Evolutionary conservation across 2,888 invertebrate genomes (phyloP).

Genomic region (Myopa tessellatipennis): DNA sequence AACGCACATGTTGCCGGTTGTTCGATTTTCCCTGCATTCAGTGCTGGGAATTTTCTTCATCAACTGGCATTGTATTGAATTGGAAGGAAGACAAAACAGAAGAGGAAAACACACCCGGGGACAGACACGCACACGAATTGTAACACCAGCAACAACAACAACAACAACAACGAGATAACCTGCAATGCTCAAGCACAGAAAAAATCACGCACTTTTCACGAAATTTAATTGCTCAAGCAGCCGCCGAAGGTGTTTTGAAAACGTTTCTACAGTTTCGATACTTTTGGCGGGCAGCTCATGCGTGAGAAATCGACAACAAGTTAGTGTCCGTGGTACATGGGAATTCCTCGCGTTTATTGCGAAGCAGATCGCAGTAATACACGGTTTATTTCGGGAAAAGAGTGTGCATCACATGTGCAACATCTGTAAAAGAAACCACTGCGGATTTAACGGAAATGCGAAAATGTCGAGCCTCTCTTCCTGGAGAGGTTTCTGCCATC

Average conservation of each 20-base stretch:
- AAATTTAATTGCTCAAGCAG: neutral
- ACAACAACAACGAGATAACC: neutral
- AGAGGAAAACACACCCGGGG: neutral
- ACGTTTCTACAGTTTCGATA: neutral
- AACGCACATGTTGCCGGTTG: conserved; percentile 19
- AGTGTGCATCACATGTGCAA: neutral
- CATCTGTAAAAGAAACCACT: neutral
- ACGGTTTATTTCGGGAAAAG: neutral
- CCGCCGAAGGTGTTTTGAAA: too few relatives aligned
- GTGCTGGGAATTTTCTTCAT: conserved; percentile 30
- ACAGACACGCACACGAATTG: conserved; percentile 11
- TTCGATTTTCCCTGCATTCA: conserved; percentile 6
- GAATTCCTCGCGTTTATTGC: neutral
- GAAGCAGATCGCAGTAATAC: neutral
- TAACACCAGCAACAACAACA: conserved; percentile 9
- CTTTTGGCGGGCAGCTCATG: neutral
- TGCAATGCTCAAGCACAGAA: conserved; percentile 1
- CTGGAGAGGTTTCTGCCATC: too few relatives aligned
- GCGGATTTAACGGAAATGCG: neutral
- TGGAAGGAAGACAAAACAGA: neutral
- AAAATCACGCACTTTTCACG: conserved; percentile 31
- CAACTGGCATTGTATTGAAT: neutral
- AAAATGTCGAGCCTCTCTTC: too few relatives aligned
- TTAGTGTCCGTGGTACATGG: neutral
- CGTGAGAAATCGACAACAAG: conserved; percentile 6